phyloP scores from a whole-genome alignment of 2,113 vertebrate species.

The Psammodynastes pulverulentus region DNA sequence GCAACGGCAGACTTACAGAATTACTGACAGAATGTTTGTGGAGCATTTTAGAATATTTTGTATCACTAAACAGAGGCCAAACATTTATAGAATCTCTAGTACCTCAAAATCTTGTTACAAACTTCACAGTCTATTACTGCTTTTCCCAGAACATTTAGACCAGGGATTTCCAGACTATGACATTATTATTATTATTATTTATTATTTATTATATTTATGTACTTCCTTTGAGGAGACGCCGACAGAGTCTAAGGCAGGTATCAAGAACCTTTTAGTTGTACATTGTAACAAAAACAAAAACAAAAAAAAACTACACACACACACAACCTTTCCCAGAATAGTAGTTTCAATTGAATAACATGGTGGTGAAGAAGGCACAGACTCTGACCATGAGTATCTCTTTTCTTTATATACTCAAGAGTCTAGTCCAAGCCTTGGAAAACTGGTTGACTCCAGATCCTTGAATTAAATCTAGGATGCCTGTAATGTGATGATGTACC shows the following conservation, averaged over 20 bases:
- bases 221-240: not conserved
- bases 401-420: not conserved
- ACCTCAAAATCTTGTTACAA: not conserved
- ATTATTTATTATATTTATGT: no score
- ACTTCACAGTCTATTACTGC: not conserved
- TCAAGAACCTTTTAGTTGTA: not conserved
- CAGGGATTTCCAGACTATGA: not conserved
- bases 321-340: not conserved
- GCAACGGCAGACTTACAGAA: not conserved
- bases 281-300: not conserved
- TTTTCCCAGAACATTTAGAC: not conserved
- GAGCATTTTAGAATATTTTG: not conserved
- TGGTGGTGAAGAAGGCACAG: not conserved
- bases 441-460: not conserved
- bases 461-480: not conserved
- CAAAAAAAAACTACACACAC: not conserved
- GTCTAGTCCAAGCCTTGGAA: not conserved
- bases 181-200: no score
- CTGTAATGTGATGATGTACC: not conserved
- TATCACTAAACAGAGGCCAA: not conserved
- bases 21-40: not conserved
- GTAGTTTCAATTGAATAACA: not conserved
- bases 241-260: not conserved
- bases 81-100: not conserved
- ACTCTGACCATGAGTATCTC: not conserved